Base-by-base conservation (phyloP, 2,888 invertebrate species). In the Opisthograptis luteolata region DNA sequence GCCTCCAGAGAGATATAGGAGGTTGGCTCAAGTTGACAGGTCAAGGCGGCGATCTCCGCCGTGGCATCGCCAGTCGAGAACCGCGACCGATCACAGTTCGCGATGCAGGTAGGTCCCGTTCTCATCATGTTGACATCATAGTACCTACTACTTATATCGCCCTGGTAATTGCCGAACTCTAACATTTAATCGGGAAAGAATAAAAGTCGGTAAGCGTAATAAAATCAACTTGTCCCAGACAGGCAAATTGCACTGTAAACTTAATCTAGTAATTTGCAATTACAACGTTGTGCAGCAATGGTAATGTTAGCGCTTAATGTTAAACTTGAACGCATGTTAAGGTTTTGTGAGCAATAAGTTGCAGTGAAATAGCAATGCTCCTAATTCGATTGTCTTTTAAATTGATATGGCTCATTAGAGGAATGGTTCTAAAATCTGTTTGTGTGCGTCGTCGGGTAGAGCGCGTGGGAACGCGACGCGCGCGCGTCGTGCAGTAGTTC, bases 71-170 rank as follows among this genome's bases (percentile, higher is more conserved):
- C 73, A 80, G 82, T 84, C 84, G 80, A 81, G 72, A 82, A 85
- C 81, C 85, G 76, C 77, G 60, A 64, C 51, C 25, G 50, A 68
- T 70, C 72, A 66, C 67, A 71, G 63, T 60, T 68, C 61, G 56
- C 62, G 67, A 73, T 76, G 73, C 79, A 77, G 81, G 79, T 79
- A 78, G 74, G 76, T 82, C 72, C 83, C 81, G 81, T 82, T 15
- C 76, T 78, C 70, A 70, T 76, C 63, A n/a, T n/a, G n/a, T n/a
- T n/a, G n/a, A n/a, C n/a, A n/a, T n/a, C n/a, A n/a, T n/a, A n/a
- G n/a, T n/a, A n/a, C 68, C 68, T 65, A 64, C 68, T 13, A 17
- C 20, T 62, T 63, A 80, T 84, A 68, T 75, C 54, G 53, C 60
- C 66, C 70, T 39, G 37, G 31, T 57, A 17, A 24, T 32, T n/a